Evolutionary conservation across 2,113 vertebrate species (phyloP), one percentile per base, ranked within the genome.

Genomic region (Cyprinodon tularosa): DNA sequence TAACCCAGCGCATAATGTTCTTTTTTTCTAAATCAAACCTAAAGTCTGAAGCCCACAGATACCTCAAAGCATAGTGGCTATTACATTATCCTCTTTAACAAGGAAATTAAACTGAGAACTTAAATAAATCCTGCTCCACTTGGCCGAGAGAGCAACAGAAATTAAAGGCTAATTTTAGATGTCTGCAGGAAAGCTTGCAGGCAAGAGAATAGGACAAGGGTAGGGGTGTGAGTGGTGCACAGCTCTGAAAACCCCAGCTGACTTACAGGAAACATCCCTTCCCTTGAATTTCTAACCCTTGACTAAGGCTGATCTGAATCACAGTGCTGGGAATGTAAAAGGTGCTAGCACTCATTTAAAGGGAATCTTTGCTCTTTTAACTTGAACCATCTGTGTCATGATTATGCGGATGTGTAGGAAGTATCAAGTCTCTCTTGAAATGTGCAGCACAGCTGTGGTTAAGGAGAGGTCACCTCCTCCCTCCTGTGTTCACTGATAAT

Each of bases 161-260:
- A 87, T 86, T 72, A 80, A 47, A 60, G 63, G 74, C 76, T 91
- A 90, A 89, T 86, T 90, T 90, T 89, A 89, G 86, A 77, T 45
- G 68, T 74, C 48, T 71, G 69, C 66, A 72, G 71, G 76, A 74
- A 79, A 76, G 76, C 80, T 79, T 68, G 71, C 76, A 48, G 74
- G 78, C 75, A 73, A 74, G 66, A 80, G 76, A 38, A 29, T 48
- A 80, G 48, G 63, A 88, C 80, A 29, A 47, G 38, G 72, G 74
- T 69, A 78, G 77, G 79, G 73, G 63, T 80, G 85, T 87, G 86
- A 90, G 88, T 85, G 86, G 78, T 67, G 48, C 45, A 74, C 76
- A 68, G 82, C 79, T 78, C 72, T 0, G 62, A 57, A 72, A 82
- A 76, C 60, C 74, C 53, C 50, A 64, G 74, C 37, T 77, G 72